phyloP scores from a whole-genome alignment of 2,888 invertebrate species.

The Agriopis marginaria region DNA sequence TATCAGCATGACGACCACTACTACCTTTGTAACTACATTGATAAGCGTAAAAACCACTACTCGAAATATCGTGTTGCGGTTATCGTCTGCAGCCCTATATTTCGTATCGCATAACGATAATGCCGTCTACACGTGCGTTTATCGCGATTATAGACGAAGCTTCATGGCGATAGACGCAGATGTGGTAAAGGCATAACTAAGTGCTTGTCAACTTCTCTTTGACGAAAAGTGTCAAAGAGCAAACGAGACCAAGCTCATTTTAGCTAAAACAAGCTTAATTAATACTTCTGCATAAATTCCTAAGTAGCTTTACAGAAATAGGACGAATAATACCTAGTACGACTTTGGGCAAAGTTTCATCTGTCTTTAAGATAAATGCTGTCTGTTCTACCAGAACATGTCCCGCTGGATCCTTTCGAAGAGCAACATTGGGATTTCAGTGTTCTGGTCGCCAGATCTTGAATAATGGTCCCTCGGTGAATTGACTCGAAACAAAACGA shows the following conservation, averaged over 20 bases:
- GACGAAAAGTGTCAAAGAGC: neutral
- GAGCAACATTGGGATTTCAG: constrained; percentile 32
- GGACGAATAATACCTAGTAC: constrained; percentile 2
- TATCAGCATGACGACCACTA: too few relatives aligned
- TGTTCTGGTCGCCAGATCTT: constrained; percentile 43
- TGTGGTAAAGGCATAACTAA: neutral
- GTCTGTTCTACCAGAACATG: constrained; percentile 11
- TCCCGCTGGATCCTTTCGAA: constrained; percentile 16
- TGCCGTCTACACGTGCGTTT: too few relatives aligned
- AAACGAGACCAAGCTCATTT: neutral
- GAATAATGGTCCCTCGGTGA: constrained; percentile 51
- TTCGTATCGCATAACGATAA: too few relatives aligned
- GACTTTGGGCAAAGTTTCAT: constrained; percentile 9
- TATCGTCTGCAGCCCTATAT: too few relatives aligned
- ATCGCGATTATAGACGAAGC: too few relatives aligned
- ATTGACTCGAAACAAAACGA: constrained; percentile 57
- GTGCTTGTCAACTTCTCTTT: neutral
- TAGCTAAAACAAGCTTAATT: neutral
- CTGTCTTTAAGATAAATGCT: constrained; percentile 6
- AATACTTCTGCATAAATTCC: too few relatives aligned
- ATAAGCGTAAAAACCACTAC: too few relatives aligned
- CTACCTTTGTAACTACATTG: too few relatives aligned
- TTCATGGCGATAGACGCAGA: too few relatives aligned
- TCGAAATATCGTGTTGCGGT: too few relatives aligned
- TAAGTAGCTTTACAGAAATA: neutral